Evolutionary conservation across 2,113 vertebrate species (phyloP), one percentile per base, ranked within the genome.

Genomic region (Pica pica): DNA sequence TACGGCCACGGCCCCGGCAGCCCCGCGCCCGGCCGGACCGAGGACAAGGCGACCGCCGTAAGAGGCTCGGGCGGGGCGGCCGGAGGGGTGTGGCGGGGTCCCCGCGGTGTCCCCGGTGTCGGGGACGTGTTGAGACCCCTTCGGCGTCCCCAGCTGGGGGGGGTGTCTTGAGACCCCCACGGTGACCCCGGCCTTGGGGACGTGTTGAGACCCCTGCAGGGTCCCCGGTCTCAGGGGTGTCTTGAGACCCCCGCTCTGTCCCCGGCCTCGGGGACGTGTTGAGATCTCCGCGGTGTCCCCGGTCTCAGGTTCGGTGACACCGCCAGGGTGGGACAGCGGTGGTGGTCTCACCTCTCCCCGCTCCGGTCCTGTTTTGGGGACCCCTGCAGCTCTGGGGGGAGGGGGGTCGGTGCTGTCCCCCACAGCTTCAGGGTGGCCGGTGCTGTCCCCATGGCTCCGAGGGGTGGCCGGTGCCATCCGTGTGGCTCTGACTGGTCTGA

Each of bases 261-360:
- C 42, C 42, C n/a, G 9, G 4, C 11, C 1, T 3, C 3, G 8
- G 41, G 33, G 24, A 33, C 2, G 7, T 23, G 2, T 4, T 7
- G 53, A 3, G 33, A 12, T 6, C n/a, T 7, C 23, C 23, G 3
- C 7, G 1, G 1, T 24, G 67, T 70, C 65, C 44, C 65, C 16
- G 2, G 1, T 39, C 16, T 26, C 21, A 2, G 68, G 21, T 2
- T 46, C 1, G 9, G 57, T 73, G 81, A 21, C 56, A 37, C 31
- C 3, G 1, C 80, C 47, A 11, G 37, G 56, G 27, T 27, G 67
- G 26, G 16, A 20, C 67, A 17, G 33, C 12, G 81, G 5, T 46
- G 68, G 10, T 35, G 3, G 23, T 59, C 70, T 88, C 70, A 61
- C 71, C 83, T 94, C 31, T 85, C 65, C 64, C 35, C 0, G 6